Evolutionary conservation across 2,888 invertebrate species (phyloP).

Genomic region (Deilephila elpenor): DNA sequence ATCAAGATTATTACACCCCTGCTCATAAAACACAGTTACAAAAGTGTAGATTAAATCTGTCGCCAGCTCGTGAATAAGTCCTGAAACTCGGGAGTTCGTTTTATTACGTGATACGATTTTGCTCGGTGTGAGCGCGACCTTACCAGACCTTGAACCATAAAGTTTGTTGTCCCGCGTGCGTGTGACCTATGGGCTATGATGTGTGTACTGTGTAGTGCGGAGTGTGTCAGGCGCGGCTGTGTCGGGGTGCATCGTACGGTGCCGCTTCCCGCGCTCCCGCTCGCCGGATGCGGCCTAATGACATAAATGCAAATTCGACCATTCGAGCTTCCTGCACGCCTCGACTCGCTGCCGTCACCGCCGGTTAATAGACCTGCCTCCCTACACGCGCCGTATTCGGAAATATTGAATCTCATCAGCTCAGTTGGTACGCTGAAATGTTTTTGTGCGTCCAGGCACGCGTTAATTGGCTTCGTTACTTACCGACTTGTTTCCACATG

Average conservation of each 20-base stretch:
- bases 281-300: conserved; percentile 72
- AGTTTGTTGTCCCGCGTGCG: neutral
- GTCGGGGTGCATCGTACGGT: conserved; percentile 38
- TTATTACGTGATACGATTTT: neutral
- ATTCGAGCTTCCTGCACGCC: conserved; percentile 71
- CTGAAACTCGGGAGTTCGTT: neutral
- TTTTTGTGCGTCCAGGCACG: conserved; percentile 33
- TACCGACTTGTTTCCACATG: conserved; percentile 58
- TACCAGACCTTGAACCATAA: neutral
- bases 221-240: conserved; percentile 33
- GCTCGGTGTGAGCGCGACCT: neutral
- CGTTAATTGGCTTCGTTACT: conserved; percentile 65
- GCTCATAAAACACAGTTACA: no score
- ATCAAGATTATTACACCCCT: no score
- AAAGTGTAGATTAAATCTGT: no score
- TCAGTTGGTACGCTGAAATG: neutral
- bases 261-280: conserved; percentile 29
- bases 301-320: conserved; percentile 80
- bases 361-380: conserved; percentile 34
- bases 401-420: conserved; percentile 41
- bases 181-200: neutral
- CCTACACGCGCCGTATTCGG: conserved; percentile 39
- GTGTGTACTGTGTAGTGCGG: neutral
- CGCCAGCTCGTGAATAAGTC: no score
- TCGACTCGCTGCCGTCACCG: conserved; percentile 35